Base-by-base conservation (phyloP, 1,140 invertebrate species). In the Leptinotarsa undecemlineata region DNA sequence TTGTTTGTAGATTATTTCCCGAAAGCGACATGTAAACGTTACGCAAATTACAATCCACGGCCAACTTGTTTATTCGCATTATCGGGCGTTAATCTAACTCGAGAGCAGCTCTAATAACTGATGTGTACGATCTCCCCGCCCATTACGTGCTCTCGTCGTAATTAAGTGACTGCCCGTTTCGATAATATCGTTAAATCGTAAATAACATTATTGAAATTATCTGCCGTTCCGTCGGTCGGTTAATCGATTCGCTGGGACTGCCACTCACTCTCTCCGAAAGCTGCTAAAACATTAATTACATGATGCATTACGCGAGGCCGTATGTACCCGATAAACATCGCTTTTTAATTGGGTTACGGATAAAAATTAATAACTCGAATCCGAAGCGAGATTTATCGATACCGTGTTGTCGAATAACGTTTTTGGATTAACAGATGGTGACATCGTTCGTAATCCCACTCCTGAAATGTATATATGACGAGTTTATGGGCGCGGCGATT, bases 201-300 rank as follows among this genome's bases (percentile, higher is more conserved):
- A 69, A 69, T 69, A 69, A 69, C 68, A 69, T 69, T 69, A 69
- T 69, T 51, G 68, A 69, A 69, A 69, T 69, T 69, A 69, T 69
- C 68, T 69, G 42, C 51, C 51, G 17, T 57, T 57, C 51, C 17
- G 51, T 57, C n/a, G 15, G 51, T 57, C 26, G 64, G 23, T 23
- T 67, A 67, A 67, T 67, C 64, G 64, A 69, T 48, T 48, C 21
- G 26, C 64, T 21, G 20, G 19, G 6, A 23, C 17, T 42, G 23
- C 42, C 64, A 42, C 42, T 26, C 64, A 42, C 42, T 42, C 63
- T 67, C 14, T 57, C 51, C 5, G 64, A 67, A 67, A 67, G 42
- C 19, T 67, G 64, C 23, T 67, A 26, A 63, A 67, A 67, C 64
- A 67, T 67, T 67, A 67, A 67, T 67, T 67, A 67, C 42, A 42